phyloP scores from a whole-genome alignment of 2,113 vertebrate genomes.

The Lethenteron reissneri region DNA sequence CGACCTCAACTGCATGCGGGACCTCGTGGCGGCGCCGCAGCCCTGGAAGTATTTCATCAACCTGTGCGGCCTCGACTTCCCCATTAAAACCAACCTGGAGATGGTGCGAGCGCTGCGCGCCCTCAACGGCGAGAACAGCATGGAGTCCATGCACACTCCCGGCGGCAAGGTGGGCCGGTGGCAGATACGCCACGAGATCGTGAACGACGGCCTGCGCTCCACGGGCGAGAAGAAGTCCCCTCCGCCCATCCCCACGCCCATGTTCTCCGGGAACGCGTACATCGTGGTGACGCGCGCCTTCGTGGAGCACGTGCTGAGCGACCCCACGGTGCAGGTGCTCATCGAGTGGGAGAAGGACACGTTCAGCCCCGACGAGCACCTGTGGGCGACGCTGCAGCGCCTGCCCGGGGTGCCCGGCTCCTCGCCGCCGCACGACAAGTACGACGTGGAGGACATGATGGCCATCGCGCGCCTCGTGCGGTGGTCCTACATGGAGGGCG shows the following conservation, averaged over 20 bases:
- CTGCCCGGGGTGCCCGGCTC: constrained; percentile 42
- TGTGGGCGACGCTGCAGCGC: constrained; percentile 70
- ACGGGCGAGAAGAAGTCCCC: constrained; percentile 22
- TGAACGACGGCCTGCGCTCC: too few species aligned
- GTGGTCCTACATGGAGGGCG: constrained; percentile 36
- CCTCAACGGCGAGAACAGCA: constrained; percentile 39
- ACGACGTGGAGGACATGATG: constrained; percentile 40
- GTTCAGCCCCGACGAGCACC: constrained; percentile 61
- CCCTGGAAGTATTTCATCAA: constrained; percentile 71
- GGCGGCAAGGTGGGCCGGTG: too few species aligned
- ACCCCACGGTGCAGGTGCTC: constrained; percentile 19
- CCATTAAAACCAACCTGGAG: constrained; percentile 69
- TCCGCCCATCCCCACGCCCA: constrained; percentile 30
- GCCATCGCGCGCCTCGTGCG: constrained; percentile 47
- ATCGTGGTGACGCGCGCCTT: constrained; percentile 41
- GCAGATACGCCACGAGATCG: too few species aligned
- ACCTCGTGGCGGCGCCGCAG: constrained; percentile 28
- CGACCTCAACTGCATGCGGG: constrained; percentile 66
- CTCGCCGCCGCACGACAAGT: constrained; percentile 28
- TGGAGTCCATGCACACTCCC: constrained; percentile 22
- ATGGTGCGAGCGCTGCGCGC: constrained; percentile 39
- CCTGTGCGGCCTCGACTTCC: constrained; percentile 71
- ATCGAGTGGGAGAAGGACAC: constrained; percentile 65
- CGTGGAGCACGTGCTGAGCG: constrained; percentile 30
- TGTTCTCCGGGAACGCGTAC: constrained; percentile 59